A percentile compares a stretch with the other conserved stretches of the same genome.
These are phyloP conservation scores for Condylura cristata DNA, from an alignment of 2,113 vertebrate genomes.

Conservation along the genomic window DNA sequence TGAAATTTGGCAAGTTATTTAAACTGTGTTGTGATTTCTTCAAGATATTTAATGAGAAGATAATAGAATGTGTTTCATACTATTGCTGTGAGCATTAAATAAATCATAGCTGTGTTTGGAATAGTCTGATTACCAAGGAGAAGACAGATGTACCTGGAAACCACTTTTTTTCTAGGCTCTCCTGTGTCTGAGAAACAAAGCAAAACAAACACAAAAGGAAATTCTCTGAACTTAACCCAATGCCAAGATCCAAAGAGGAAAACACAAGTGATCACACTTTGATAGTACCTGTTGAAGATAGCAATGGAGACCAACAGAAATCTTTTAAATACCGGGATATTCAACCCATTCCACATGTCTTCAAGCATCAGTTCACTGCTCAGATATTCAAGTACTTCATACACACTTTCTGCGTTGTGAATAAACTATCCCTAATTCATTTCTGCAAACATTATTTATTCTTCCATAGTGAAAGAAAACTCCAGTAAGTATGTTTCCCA, in stretches of 20 bases:
- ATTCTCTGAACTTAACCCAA: not conserved
- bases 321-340: not conserved
- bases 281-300: not conserved
- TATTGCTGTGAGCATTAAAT: not conserved
- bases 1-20: not conserved
- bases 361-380: not conserved
- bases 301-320: not conserved
- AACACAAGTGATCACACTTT: not conserved
- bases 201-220: not conserved
- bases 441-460: not conserved
- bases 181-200: not conserved
- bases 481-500: not conserved
- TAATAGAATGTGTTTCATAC: not conserved
- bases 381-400: not conserved
- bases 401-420: not conserved
- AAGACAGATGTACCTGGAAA: not conserved
- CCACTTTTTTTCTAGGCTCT: not conserved
- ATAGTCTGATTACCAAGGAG: not conserved
- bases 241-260: not conserved
- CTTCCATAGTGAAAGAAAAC: conserved; percentile 8
- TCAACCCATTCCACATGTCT: not conserved
- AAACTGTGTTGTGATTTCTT: not conserved
- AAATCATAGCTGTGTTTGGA: not conserved
- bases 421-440: not conserved
- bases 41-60: not conserved